Evolutionary conservation across 2,797 vertebrate genomes (phyloP), one percentile per base, ranked within the genome.

Genomic region (Xenopus petersii): DNA sequence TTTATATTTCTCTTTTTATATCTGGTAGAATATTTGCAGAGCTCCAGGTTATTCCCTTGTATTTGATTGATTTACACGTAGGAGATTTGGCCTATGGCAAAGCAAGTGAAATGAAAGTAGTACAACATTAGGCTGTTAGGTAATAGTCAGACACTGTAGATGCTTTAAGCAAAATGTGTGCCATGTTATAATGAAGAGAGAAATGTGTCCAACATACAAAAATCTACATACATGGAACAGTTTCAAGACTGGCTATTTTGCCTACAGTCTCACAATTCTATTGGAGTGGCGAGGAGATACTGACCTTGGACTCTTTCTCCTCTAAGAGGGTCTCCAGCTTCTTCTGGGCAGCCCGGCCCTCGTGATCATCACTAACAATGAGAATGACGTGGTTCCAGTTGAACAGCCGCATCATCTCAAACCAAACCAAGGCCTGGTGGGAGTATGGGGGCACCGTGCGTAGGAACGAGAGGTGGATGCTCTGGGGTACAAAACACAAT

Each of bases 341-440:
- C 90, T 99, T 99, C 80, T 99, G 98, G n/a, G 97, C 95, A 0
- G 98, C 98, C 13, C 98, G 92, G 74, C 98, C 98, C 87, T 99
- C 97, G 4, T 99, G 98, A 90, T 99, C 97, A 6, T 98, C 97
- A 0, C 97, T 99, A 83, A 98, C 95, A 68, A 99, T 96, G 83
- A 99, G 90, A 84, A 99, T 98, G 87, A 99, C 89, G 85, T 99
- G 98, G 83, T 98, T 98, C 98, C 98, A 99, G 89, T 93, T 94
- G 88, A 98, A 98, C 81, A 96, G 94, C 0, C 97, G 93, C 96
- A 99, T 99, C 94, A 99, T 94, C 89, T 99, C 98, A 64, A 99
- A 99, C 98, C 98, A 99, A 67, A 98, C 98, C 0, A 97, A 96
- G 0, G 98, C 96, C 90, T 99, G 97, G 89, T 99, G 98, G 70